A percentile compares a stretch with the other conserved stretches of the same genome.
Evolutionary conservation across 2,888 invertebrate species (phyloP).

Genomic region (Meliscaeva auricollis): DNA sequence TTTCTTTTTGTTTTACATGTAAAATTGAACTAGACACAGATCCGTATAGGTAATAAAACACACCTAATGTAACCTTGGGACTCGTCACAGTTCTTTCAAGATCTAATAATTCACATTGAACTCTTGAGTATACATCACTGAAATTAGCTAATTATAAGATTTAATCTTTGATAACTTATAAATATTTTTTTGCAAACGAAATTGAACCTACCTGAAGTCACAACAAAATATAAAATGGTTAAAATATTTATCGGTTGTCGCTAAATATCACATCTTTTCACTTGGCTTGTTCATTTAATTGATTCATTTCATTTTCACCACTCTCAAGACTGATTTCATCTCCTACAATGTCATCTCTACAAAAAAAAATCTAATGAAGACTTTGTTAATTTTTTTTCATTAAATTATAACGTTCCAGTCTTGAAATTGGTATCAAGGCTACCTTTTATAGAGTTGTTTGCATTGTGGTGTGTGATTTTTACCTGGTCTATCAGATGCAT

Average conservation of each 20-base stretch:
- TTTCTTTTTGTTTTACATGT: too few relatives aligned
- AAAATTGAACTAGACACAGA: too few relatives aligned
- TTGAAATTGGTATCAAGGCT: slow-evolving; percentile 63
- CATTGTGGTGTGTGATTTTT: slow-evolving; percentile 14
- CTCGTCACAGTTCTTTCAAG: too few relatives aligned
- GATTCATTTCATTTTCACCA: not conserved
- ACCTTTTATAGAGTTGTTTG: not conserved
- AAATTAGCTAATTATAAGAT: too few relatives aligned
- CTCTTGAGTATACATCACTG: too few relatives aligned
- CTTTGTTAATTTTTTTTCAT: not conserved
- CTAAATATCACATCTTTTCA: not conserved
- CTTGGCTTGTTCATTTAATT: not conserved
- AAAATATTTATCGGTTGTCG: not conserved
- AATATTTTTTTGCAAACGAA: not conserved
- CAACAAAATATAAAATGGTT: not conserved
- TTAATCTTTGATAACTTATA: too few relatives aligned
- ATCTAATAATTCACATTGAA: too few relatives aligned
- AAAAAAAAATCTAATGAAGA: not conserved
- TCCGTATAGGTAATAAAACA: too few relatives aligned
- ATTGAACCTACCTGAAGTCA: not conserved
- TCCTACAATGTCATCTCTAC: slow-evolving; percentile 28
- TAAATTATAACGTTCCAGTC: slow-evolving; percentile 27
- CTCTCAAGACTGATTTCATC: not conserved
- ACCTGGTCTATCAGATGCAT: slow-evolving; percentile 15
- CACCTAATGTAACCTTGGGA: too few relatives aligned